A percentile compares a stretch with the other conserved stretches of the same genome.
These are phyloP conservation scores for Macaca nemestrina DNA, from an alignment of 2,113 vertebrate species.

Conservation along the genomic window DNA sequence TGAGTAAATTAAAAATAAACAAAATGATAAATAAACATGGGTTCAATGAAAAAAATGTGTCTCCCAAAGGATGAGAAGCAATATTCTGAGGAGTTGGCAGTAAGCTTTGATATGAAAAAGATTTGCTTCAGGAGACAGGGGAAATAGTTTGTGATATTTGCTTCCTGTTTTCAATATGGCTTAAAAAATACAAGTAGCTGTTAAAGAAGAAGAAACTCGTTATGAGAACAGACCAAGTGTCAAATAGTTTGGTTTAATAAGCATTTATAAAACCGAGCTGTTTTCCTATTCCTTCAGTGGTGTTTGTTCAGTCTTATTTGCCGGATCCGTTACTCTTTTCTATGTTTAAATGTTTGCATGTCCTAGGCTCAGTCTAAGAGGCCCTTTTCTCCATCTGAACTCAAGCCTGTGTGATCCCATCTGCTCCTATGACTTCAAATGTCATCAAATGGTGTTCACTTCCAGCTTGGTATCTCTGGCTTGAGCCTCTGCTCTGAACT, in stretches of 20 bases:
- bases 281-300: neutral
- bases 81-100: constrained; percentile 32
- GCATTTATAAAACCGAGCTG: neutral
- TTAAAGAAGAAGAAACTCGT: constrained; percentile 19
- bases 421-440: neutral
- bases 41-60: neutral
- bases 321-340: neutral
- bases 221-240: neutral
- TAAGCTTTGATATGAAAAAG: constrained; percentile 68
- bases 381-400: neutral
- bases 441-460: too few species aligned
- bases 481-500: neutral
- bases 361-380: neutral
- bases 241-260: neutral
- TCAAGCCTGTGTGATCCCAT: neutral
- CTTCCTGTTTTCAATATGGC: constrained; percentile 43
- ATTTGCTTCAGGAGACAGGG: constrained; percentile 56
- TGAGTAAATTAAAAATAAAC: constrained; percentile 72
- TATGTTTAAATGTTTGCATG: neutral
- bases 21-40: constrained; percentile 69
- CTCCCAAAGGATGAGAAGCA: constrained; percentile 51
- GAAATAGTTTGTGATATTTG: constrained; percentile 54
- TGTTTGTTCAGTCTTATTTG: neutral
- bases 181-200: neutral
- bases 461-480: neutral